A percentile compares a stretch with the other conserved stretches of the same genome.
phyloP scores from a whole-genome alignment of 2,113 vertebrate species.

The Pelodiscus sinensis region DNA sequence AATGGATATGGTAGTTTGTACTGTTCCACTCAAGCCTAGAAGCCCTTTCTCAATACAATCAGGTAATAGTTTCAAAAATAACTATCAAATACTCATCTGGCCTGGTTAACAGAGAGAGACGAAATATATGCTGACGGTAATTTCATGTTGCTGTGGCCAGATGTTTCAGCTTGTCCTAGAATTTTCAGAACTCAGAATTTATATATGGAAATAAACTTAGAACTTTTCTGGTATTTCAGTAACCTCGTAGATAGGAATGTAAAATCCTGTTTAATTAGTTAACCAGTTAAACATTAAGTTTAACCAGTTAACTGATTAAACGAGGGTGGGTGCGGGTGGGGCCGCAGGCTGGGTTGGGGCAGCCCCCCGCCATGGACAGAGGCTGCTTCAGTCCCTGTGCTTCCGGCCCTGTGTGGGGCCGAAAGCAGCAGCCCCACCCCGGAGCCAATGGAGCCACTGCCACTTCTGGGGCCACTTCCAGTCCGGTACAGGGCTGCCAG shows the following conservation, averaged over 20 bases:
- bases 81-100: not conserved
- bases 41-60: not conserved
- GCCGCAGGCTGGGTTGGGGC: no score
- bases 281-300: no score
- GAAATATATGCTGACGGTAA: not conserved
- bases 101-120: not conserved
- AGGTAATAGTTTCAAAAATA: conserved; percentile 3
- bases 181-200: conserved; percentile 7
- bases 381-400: no score
- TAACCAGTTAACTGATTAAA: no score
- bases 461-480: no score
- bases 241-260: not conserved
- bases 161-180: conserved; percentile 23
- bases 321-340: no score
- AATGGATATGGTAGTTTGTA: not conserved
- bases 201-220: not conserved
- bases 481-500: no score
- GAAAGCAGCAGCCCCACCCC: no score
- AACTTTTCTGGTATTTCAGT: not conserved
- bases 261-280: no score
- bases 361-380: no score
- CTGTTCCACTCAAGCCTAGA: not conserved
- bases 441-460: no score
- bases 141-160: conserved; percentile 25
- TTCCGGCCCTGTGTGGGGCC: no score